Evolutionary conservation across 1,140 invertebrate species (phyloP), one percentile per base, ranked within the genome.

Genomic region (Archivesica marissinica): DNA sequence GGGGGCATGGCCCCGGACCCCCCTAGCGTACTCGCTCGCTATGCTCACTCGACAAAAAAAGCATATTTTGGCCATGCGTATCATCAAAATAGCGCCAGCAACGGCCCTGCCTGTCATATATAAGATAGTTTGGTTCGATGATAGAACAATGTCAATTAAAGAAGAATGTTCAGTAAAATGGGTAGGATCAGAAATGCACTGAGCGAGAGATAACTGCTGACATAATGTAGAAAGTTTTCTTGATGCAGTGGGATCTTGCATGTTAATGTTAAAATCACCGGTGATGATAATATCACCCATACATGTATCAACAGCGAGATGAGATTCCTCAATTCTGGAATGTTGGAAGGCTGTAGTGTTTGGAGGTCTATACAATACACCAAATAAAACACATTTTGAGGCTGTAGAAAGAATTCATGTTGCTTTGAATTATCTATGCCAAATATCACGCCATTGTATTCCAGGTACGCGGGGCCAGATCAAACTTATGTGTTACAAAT

Each of bases 331-430:
- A 39, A 72, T 41, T 11, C 23, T 11, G 15, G 6, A 6, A 23
- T 74, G 70, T 41, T 6, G n/a, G 20, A 6, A 4, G n/a, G 70
- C 47, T 25, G 39, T 74, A n/a, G 70, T 74, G 33, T 74, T 28
- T 9, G 39, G 70, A 25, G n/a, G 70, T 52, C 70, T 47, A 50
- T 74, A 74, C 41, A 74, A 74, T 74, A 47, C 70, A 13, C 70
- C 70, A 30, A 74, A 74, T 13, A 52, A 30, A 28, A 50, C 35
- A 47, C 28, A 30, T 74, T 50, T 74, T 6, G 1, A 50, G 4
- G 47, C 11, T 25, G 28, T 47, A 30, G 28, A 2, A n/a, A 74
- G 44, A 25, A 74, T 52, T 30, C 41, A 74, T 25, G 15, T 44
- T 3, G 28, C 41, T 28, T 25, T n/a, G n/a, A n/a, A n/a, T n/a